Evolutionary conservation across 2,113 vertebrate species (phyloP).

Genomic region (Pangasianodon hypophthalmus): DNA sequence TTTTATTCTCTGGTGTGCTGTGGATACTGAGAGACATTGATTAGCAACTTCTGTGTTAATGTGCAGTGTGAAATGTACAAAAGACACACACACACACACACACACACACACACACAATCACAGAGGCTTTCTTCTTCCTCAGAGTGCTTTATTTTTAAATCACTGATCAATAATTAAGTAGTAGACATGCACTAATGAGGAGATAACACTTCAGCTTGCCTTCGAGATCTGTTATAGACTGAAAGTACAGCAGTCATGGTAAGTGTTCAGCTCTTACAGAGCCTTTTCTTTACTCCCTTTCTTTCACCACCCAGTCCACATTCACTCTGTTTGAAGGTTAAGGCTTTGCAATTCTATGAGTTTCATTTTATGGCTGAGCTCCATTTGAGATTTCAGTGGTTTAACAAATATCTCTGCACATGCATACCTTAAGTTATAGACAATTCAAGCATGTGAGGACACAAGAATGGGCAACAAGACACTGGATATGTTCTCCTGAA

Average conservation of each 20-base stretch:
- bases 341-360: slow-evolving; percentile 11
- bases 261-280: neutral
- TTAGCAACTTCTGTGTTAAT: slow-evolving; percentile 19
- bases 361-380: neutral
- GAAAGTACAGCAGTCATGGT: neutral
- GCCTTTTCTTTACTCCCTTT: neutral
- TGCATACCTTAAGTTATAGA: neutral
- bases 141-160: slow-evolving; percentile 13
- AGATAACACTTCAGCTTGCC: slow-evolving; percentile 20
- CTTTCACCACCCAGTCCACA: neutral
- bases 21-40: slow-evolving; percentile 13
- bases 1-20: neutral
- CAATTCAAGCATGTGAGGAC: neutral
- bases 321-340: slow-evolving; percentile 14
- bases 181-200: slow-evolving; percentile 39
- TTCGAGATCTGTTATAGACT: neutral
- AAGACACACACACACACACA: neutral
- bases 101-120: neutral
- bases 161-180: slow-evolving; percentile 39
- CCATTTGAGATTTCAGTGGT: neutral
- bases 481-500: neutral
- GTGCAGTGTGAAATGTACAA: neutral
- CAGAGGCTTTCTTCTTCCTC: neutral
- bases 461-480: neutral
- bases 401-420: neutral